Evolutionary conservation across 2,888 invertebrate species (phyloP), one percentile per base, ranked within the genome.

Genomic region (Melanotus villosus): DNA sequence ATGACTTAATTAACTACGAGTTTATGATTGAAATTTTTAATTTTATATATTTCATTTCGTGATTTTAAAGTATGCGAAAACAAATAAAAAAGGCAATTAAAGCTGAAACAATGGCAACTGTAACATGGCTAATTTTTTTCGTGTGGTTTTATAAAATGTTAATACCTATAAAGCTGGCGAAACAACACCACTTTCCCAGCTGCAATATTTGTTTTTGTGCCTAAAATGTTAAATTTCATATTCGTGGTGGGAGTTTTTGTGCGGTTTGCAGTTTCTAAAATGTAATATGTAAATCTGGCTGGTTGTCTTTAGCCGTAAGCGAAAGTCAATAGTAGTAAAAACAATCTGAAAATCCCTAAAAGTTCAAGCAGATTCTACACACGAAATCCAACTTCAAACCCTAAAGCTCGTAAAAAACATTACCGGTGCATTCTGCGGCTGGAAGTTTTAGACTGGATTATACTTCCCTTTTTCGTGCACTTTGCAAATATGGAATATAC

Each of bases 281-380:
- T 18, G 36, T 34, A 34, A 41, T 23, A 68, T 68, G 68, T 41
- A 68, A 68, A 68, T 68, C 57, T 16, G 30, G 21, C 45, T 50
- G 56, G 58, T 68, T 59, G 36, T 65, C 43, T 52, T 59, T 62
- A 41, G 38, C 38, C 59, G 52, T 50, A 64, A 68, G 59, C 54
- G 68, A 68, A 68, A 68, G 68, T 68, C 68, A 64, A 68, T 68
- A 65, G 68, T 65, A 59, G 64, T 68, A 68, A 68, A 68, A 68
- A 64, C 68, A 68, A 64, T 64, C 58, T 59, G 58, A 64, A 68
- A 68, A 68, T 64, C 64, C 63, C 64, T 47, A 34, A 52, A 64
- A 68, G 59, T 64, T 59, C 45, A 59, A 68, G 63, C 58, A 59
- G 64, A 68, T 68, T 68, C 68, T 30, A 41, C 63, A 68, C 68